Conservation (phyloP, 2,113 vertebrate species). For the Salvelinus fontinalis region DNA sequence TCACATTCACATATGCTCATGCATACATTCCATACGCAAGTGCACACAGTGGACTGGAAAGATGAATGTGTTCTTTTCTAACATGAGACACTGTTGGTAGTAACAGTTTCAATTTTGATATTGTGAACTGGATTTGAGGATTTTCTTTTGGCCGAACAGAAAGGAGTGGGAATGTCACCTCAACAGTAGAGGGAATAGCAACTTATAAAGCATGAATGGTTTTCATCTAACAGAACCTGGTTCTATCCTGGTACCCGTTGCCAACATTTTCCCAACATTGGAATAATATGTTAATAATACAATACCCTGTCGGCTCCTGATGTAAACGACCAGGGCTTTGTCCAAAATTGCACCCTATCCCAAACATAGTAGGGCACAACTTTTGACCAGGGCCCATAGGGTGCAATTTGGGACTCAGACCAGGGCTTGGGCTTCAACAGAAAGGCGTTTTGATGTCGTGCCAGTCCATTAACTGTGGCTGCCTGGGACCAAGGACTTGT, state of each 20-base stretch:
- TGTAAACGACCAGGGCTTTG: constrained; percentile 22
- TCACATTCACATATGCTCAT: no score
- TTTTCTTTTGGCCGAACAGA: no score
- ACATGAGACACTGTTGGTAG: no score
- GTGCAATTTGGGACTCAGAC: background rate
- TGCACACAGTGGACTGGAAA: no score
- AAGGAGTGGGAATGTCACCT: no score
- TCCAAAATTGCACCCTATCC: constrained; percentile 14
- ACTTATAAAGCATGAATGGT: constrained; percentile 27
- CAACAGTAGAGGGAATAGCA: no score
- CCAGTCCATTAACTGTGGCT: constrained; percentile 48
- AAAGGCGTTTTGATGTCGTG: constrained; percentile 43
- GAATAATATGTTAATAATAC: constrained; percentile 54
- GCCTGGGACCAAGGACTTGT: constrained; percentile 29
- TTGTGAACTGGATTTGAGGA: no score
- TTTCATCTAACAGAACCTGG: constrained; percentile 32
- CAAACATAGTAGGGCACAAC: no score
- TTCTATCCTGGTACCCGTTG: constrained; percentile 22
- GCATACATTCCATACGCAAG: no score
- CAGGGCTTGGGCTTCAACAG: constrained; percentile 14
- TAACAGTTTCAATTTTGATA: no score
- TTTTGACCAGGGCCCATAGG: no score
- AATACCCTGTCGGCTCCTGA: constrained; percentile 40
- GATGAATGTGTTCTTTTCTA: no score
- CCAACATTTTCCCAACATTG: constrained; percentile 25